Conservation (phyloP, 2,888 invertebrate genomes). For the Lypha dubia region DNA sequence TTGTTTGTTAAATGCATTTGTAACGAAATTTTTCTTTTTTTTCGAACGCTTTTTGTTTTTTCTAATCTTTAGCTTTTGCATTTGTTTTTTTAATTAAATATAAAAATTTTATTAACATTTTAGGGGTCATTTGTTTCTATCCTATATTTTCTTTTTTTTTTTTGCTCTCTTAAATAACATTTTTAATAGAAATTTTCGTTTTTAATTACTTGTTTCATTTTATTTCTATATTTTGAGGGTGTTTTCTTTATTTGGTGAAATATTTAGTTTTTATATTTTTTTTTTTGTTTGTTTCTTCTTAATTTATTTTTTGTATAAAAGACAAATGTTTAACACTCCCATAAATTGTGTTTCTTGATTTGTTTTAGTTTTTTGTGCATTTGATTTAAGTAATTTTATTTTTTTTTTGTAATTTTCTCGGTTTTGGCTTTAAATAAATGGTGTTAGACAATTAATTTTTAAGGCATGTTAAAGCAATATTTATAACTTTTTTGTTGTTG, state of each 20-base stretch:
- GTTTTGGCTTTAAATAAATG: constrained; percentile 73
- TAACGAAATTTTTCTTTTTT: background rate
- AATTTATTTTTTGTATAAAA: constrained; percentile 59
- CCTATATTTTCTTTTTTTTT: too few relatives aligned
- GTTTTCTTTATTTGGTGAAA: constrained; percentile 56
- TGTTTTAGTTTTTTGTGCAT: constrained; percentile 57
- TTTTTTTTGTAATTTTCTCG: constrained; percentile 37
- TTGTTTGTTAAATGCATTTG: constrained; percentile 33
- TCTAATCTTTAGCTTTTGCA: constrained; percentile 15
- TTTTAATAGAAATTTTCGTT: constrained; percentile 2
- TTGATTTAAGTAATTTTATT: constrained; percentile 34
- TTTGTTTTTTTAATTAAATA: constrained; percentile 29
- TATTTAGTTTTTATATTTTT: constrained; percentile 14
- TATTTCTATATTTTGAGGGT: constrained; percentile 57
- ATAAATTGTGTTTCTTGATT: constrained; percentile 69
- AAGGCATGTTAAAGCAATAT: constrained; percentile 79
- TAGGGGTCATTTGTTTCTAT: constrained; percentile 28
- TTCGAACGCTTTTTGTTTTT: background rate
- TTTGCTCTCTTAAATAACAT: constrained; percentile 20
- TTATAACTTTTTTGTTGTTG: constrained; percentile 57
- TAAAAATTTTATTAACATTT: constrained; percentile 18
- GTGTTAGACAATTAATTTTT: constrained; percentile 83
- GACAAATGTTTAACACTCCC: constrained; percentile 74
- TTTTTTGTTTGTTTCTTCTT: constrained; percentile 40
- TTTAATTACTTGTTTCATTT: constrained; percentile 50